phyloP scores from a whole-genome alignment of 1,140 invertebrate genomes.

The Procambarus virginalis region DNA sequence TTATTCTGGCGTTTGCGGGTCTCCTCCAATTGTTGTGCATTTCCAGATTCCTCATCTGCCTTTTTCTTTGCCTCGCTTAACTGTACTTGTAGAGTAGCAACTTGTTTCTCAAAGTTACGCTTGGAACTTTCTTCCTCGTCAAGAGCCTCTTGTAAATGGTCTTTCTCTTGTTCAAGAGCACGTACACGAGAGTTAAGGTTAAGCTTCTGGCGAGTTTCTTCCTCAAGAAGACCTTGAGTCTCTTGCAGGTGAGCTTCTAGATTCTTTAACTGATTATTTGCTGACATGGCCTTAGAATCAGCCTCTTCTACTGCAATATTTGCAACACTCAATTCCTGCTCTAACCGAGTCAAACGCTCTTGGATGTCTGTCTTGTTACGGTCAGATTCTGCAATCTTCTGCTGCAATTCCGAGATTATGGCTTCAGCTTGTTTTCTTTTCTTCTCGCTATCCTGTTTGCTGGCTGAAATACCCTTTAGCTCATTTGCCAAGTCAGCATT shows the following conservation, averaged over 20 bases:
- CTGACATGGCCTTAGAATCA: constrained; percentile 83
- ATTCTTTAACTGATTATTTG: constrained; percentile 83
- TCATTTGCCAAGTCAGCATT: constrained; percentile 95
- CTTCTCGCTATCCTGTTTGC: constrained; percentile 91
- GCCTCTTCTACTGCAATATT: constrained; percentile 88
- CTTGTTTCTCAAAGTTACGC: constrained; percentile 88
- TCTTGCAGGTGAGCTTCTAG: constrained; percentile 73
- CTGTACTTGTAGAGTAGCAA: constrained; percentile 83
- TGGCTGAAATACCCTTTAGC: constrained; percentile 86
- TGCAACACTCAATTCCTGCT: constrained; percentile 78
- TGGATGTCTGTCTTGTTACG: constrained; percentile 79
- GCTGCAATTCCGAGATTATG: constrained; percentile 79
- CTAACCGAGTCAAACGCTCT: constrained; percentile 82
- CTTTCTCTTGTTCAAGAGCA: constrained; percentile 91
- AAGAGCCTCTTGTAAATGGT: constrained; percentile 89
- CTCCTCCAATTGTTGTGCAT: constrained; percentile 89
- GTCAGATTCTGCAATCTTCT: constrained; percentile 77
- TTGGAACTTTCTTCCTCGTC: constrained; percentile 97
- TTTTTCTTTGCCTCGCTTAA: constrained; percentile 92
- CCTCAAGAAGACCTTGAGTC: constrained; percentile 85
- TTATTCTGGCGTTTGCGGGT: constrained; percentile 89
- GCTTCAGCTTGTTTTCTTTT: constrained; percentile 93
- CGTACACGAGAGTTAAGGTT: constrained; percentile 89
- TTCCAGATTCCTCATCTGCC: constrained; percentile 92
- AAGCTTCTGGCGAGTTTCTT: constrained; percentile 96